Conservation (phyloP, 2,797 vertebrate genomes). For the Darevskia mixta region DNA sequence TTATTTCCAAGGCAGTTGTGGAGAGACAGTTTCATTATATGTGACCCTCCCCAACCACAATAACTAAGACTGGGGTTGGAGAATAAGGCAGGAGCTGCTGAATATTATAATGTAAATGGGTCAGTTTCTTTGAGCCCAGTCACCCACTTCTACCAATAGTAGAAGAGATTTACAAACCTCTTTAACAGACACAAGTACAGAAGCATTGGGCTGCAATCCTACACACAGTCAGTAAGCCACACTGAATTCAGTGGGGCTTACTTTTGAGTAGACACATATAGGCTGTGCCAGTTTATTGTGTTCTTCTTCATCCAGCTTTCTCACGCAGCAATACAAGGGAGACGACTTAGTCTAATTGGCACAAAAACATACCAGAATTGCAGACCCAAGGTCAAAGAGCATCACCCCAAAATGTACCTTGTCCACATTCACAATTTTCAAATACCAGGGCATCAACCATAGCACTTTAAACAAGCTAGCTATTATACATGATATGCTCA, state of each 20-base stretch:
- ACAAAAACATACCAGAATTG: not conserved
- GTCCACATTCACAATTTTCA: not conserved
- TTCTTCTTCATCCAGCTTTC: constrained; percentile 33
- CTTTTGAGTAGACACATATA: not conserved
- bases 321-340: not conserved
- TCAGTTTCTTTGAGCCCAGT: constrained; percentile 36
- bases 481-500: not conserved
- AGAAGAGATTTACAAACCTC: constrained; percentile 30
- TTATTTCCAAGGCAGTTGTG: constrained; percentile 50
- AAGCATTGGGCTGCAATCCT: not conserved
- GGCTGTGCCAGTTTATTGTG: constrained; percentile 24
- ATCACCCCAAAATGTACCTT: not conserved
- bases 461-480: not conserved
- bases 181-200: not conserved
- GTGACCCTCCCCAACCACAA: constrained; percentile 42
- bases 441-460: too few relatives aligned
- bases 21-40: constrained; percentile 48
- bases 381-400: constrained; percentile 9
- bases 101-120: constrained; percentile 30
- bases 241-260: not conserved
- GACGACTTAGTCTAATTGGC: not conserved
- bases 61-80: constrained; percentile 58
- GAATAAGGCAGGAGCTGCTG: constrained; percentile 32
- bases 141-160: not conserved
- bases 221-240: too few relatives aligned